Evolutionary conservation across 2,113 vertebrate genomes (phyloP).

Genomic region (Mus spicilegus): DNA sequence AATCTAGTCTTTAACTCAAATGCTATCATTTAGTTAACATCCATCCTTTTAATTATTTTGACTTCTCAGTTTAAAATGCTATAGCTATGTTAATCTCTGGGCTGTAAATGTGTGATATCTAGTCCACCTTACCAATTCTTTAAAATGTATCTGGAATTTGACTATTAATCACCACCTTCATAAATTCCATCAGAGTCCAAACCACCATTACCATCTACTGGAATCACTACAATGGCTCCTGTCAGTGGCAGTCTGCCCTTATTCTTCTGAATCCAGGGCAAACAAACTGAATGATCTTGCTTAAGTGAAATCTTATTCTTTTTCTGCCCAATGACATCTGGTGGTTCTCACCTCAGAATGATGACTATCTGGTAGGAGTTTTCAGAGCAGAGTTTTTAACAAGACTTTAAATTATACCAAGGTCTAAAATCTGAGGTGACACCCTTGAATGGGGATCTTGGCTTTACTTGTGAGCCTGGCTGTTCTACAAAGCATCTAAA

Average conservation of each 20-base stretch:
- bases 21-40: not conserved
- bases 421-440: not conserved
- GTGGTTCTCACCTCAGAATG: not conserved
- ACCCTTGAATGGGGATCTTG: not conserved
- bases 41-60: not conserved
- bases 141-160: not conserved
- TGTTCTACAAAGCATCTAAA: not conserved
- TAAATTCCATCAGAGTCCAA: not conserved
- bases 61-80: not conserved
- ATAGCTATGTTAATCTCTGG: too few relatives aligned
- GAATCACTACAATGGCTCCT: not conserved
- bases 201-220: not conserved
- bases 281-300: not conserved
- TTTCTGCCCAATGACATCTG: not conserved
- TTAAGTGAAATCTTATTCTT: not conserved
- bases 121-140: not conserved
- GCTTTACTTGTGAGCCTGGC: not conserved
- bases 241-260: not conserved
- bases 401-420: not conserved
- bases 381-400: not conserved
- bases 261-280: not conserved
- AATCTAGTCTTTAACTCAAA: not conserved
- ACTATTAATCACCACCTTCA: not conserved
- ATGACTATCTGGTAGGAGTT: not conserved
- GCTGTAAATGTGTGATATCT: not conserved